Evolutionary conservation across 2,113 vertebrate genomes (phyloP).

Genomic region (Prunella himalayana): DNA sequence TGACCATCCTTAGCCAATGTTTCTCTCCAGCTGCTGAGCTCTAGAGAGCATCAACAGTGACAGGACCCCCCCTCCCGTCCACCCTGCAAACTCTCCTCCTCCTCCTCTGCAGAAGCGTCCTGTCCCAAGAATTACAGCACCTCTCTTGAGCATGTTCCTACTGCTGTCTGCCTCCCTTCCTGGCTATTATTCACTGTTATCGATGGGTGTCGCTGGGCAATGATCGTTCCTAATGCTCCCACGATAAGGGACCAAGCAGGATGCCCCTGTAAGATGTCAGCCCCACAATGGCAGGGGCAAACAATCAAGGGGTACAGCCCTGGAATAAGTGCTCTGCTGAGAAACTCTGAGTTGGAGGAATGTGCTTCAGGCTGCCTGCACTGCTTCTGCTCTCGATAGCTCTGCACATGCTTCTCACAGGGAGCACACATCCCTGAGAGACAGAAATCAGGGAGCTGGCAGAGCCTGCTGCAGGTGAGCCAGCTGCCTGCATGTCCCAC

Average conservation of each 20-base stretch:
- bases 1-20: slow-evolving; percentile 7
- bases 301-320: not conserved
- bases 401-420: not conserved
- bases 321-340: not conserved
- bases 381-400: not conserved
- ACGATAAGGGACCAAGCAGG: not conserved
- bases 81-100: not conserved
- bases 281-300: not conserved
- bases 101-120: not conserved
- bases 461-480: not conserved
- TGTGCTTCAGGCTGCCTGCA: not conserved
- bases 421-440: not conserved
- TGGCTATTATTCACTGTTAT: slow-evolving; percentile 28
- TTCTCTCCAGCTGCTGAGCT: slow-evolving; percentile 4
- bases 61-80: not conserved
- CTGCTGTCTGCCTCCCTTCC: not conserved
- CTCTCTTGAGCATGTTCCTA: not conserved
- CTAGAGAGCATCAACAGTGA: slow-evolving; percentile 8
- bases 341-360: not conserved
- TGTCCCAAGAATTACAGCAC: slow-evolving; percentile 34
- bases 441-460: not conserved
- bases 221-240: not conserved
- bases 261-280: not conserved
- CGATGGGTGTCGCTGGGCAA: not conserved
- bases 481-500: not conserved